These are phyloP conservation scores for Chelmon rostratus DNA, from an alignment of 2,797 vertebrate genomes.

Conservation along the genomic window DNA sequence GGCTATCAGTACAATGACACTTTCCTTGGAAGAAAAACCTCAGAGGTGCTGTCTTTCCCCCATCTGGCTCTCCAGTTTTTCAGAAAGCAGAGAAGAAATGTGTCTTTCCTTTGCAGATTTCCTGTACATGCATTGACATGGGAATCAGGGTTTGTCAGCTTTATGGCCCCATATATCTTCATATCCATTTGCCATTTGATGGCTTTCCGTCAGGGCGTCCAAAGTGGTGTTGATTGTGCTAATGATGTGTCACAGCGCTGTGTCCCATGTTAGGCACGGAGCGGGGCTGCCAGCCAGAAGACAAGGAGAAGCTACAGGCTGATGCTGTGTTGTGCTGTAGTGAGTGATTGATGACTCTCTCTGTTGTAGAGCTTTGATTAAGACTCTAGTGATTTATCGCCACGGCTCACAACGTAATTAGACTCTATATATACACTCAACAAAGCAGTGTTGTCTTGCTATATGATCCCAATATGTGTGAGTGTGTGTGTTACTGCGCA, in stretches of 20 bases:
- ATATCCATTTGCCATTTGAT: slow-evolving; percentile 64
- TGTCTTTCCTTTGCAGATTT: neutral
- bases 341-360: slow-evolving; percentile 86
- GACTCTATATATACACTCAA: slow-evolving; percentile 76
- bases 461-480: slow-evolving; percentile 49
- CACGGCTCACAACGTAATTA: slow-evolving; percentile 84
- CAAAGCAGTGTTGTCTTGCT: slow-evolving; percentile 65
- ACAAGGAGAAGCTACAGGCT: slow-evolving; percentile 61
- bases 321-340: slow-evolving; percentile 72
- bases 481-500: slow-evolving; percentile 8
- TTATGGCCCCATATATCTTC: slow-evolving; percentile 57
- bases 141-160: slow-evolving; percentile 51
- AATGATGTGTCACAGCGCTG: slow-evolving; percentile 75
- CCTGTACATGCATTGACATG: slow-evolving; percentile 17
- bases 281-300: slow-evolving; percentile 57
- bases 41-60: slow-evolving; percentile 20
- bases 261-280: slow-evolving; percentile 58
- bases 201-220: slow-evolving; percentile 67
- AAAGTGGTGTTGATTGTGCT: slow-evolving; percentile 77
- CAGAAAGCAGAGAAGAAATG: slow-evolving; percentile 6
- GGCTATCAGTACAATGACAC: slow-evolving; percentile 45
- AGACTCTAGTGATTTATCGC: slow-evolving; percentile 85
- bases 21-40: slow-evolving; percentile 19
- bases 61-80: neutral
- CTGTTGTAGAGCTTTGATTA: slow-evolving; percentile 85